A percentile compares a stretch with the other conserved stretches of the same genome.
These are phyloP conservation scores for Dendrolimus kikuchii DNA, from an alignment of 1,140 invertebrate genomes.

Conservation along the genomic window DNA sequence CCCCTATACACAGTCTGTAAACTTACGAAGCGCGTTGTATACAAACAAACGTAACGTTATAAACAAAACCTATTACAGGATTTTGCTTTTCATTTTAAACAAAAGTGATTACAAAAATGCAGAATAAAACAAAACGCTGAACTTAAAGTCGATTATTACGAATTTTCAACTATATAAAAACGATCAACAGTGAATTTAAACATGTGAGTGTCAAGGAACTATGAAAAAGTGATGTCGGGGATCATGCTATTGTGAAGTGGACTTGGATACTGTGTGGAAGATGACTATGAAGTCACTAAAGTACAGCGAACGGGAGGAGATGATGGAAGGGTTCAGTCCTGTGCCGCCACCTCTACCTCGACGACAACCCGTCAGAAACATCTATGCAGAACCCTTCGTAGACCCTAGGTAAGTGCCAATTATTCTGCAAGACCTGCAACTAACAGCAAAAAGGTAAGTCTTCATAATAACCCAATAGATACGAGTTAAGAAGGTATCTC, in stretches of 20 bases:
- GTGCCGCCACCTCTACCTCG: slow-evolving; percentile 69
- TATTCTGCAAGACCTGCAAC: slow-evolving; percentile 3
- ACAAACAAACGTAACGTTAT: too few relatives aligned
- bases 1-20: too few relatives aligned
- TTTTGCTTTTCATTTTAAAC: too few relatives aligned
- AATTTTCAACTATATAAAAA: slow-evolving; percentile 16
- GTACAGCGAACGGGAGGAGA: slow-evolving; percentile 66
- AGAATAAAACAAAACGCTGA: not conserved
- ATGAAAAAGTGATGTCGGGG: slow-evolving; percentile 44
- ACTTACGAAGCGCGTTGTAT: too few relatives aligned
- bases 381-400: slow-evolving; percentile 71
- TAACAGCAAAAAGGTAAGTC: slow-evolving; percentile 11
- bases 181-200: slow-evolving; percentile 35
- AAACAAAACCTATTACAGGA: too few relatives aligned
- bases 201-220: slow-evolving; percentile 52
- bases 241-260: slow-evolving; percentile 51
- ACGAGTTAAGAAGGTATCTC: too few relatives aligned
- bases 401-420: slow-evolving; percentile 64
- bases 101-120: too few relatives aligned
- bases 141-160: slow-evolving; percentile 11
- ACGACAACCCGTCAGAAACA: slow-evolving; percentile 67
- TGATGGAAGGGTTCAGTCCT: slow-evolving; percentile 70
- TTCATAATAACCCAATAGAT: not conserved
- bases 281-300: slow-evolving; percentile 73
- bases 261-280: slow-evolving; percentile 33